These are phyloP conservation scores for Hippocampus abdominalis DNA, from an alignment of 2,113 vertebrate species.

Conservation along the genomic window DNA sequence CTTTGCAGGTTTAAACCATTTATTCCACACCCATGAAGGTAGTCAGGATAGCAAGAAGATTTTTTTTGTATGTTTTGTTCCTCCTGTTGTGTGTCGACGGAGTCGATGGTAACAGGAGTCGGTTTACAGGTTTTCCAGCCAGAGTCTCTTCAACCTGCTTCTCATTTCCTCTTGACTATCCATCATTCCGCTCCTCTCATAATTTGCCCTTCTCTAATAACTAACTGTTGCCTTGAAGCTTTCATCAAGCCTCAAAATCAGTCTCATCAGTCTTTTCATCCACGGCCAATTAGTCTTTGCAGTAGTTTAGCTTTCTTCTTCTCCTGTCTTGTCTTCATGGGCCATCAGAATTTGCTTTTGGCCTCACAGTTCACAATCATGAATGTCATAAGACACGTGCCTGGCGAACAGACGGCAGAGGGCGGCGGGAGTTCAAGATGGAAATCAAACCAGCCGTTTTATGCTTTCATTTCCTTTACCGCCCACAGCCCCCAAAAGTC, in stretches of 20 bases:
- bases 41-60: background rate
- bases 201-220: conserved; percentile 52
- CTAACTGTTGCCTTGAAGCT: conserved; percentile 30
- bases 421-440: conserved; percentile 18
- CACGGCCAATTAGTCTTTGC: conserved; percentile 42
- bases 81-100: background rate
- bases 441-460: conserved; percentile 59
- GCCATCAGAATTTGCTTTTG: conserved; percentile 38
- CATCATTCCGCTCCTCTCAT: conserved; percentile 27
- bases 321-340: conserved; percentile 38
- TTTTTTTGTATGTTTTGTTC: background rate
- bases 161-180: conserved; percentile 26
- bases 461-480: conserved; percentile 62
- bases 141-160: conserved; percentile 41
- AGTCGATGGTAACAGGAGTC: conserved; percentile 4
- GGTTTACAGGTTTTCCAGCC: conserved; percentile 11
- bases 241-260: conserved; percentile 41
- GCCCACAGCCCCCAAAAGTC: conserved; percentile 5
- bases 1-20: no score
- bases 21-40: background rate
- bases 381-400: conserved; percentile 3
- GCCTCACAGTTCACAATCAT: conserved; percentile 15
- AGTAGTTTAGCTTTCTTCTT: conserved; percentile 43
- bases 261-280: conserved; percentile 44
- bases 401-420: conserved; percentile 24